Conservation (phyloP, 2,113 vertebrate species). For the Lophochroa leadbeateri region DNA sequence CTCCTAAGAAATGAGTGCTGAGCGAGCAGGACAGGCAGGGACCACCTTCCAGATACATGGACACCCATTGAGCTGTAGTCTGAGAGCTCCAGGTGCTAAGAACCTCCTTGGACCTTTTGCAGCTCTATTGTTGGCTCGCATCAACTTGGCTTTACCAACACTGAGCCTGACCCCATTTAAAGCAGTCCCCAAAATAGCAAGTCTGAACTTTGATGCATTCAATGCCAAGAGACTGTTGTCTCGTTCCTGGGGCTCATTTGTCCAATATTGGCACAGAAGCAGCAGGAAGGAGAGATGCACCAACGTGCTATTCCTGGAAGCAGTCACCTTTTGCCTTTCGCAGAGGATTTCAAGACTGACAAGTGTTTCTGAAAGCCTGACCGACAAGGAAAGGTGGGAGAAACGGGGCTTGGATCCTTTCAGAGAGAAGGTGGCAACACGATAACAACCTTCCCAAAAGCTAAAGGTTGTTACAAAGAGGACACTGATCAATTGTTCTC, state of each 20-base stretch:
- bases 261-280: background rate
- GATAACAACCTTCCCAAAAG: constrained; percentile 53
- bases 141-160: background rate
- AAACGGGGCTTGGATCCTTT: background rate
- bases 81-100: background rate
- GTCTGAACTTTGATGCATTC: background rate
- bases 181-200: background rate
- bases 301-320: constrained; percentile 14
- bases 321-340: constrained; percentile 25
- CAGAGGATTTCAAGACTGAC: constrained; percentile 1
- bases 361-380: constrained; percentile 36
- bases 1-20: background rate
- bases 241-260: background rate
- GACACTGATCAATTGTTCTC: constrained; percentile 58
- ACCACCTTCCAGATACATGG: background rate
- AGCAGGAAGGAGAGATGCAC: background rate
- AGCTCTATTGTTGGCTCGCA: background rate
- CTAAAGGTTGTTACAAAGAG: constrained; percentile 41
- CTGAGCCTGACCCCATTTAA: background rate
- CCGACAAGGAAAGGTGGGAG: background rate
- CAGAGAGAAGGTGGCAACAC: background rate
- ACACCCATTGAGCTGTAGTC: background rate
- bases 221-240: background rate
- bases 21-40: background rate
- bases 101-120: background rate